phyloP scores from a whole-genome alignment of 2,888 invertebrate species.

The Drosophila ustulata region DNA sequence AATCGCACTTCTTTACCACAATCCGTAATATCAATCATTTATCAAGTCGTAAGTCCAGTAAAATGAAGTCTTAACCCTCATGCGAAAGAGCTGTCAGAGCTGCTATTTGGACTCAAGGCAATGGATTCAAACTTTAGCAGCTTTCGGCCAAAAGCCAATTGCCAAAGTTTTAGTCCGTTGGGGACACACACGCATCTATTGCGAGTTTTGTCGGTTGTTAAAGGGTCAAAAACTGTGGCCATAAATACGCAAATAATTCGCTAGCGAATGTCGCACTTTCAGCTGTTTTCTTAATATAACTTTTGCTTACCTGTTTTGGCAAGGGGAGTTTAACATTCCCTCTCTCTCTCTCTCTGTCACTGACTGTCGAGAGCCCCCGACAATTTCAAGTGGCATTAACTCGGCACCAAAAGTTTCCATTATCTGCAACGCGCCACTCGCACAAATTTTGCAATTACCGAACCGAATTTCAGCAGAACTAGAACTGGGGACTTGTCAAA shows the following conservation, averaged over 20 bases:
- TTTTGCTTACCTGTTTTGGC: constrained; percentile 46
- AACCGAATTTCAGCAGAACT: constrained; percentile 37
- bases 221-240: constrained; percentile 63
- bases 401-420: constrained; percentile 69
- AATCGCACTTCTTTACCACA: not conserved
- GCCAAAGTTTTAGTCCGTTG: constrained; percentile 48
- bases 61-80: constrained; percentile 17
- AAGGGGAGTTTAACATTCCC: not conserved
- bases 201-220: constrained; percentile 5
- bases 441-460: constrained; percentile 78
- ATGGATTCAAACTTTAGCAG: constrained; percentile 52
- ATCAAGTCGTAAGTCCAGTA: constrained; percentile 51
- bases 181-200: constrained; percentile 28
- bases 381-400: constrained; percentile 69
- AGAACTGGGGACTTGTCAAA: constrained; percentile 53
- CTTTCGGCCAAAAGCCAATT: constrained; percentile 58
- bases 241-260: constrained; percentile 80
- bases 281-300: constrained; percentile 68
- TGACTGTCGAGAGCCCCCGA: constrained; percentile 31
- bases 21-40: constrained; percentile 31
- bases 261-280: constrained; percentile 55
- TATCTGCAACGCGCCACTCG: constrained; percentile 72
- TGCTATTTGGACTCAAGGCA: constrained; percentile 16
- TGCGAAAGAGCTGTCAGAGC: constrained; percentile 22
- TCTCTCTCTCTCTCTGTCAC: too few relatives aligned